phyloP scores from a whole-genome alignment of 2,888 invertebrate genomes.

The Drosophila mulleri region DNA sequence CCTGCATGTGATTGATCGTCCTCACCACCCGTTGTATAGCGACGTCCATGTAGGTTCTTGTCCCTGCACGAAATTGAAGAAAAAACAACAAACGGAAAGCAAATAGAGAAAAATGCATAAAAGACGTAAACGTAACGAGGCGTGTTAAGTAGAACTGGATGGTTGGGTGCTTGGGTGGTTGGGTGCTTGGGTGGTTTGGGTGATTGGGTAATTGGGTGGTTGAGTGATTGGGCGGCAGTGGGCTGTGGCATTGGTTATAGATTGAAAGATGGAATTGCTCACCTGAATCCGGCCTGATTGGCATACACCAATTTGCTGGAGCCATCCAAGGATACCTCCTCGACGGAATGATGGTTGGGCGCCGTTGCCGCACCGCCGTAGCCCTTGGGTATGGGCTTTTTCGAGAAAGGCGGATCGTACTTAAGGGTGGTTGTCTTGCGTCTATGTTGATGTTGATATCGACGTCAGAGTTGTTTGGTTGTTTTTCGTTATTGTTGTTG shows the following conservation, averaged over 20 bases:
- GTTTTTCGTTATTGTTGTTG: constrained; percentile 52
- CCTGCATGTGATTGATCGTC: constrained; percentile 92
- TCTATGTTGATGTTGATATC: constrained; percentile 86
- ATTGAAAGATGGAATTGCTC: constrained; percentile 57
- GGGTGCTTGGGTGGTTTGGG: not conserved
- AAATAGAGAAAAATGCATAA: constrained; percentile 14
- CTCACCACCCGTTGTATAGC: constrained; percentile 90
- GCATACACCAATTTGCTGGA: constrained; percentile 94
- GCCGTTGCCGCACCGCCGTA: constrained; percentile 87
- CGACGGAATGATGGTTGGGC: constrained; percentile 90
- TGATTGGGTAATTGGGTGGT: not conserved
- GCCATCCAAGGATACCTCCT: constrained; percentile 92
- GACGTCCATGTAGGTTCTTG: constrained; percentile 92
- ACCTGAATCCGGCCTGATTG: constrained; percentile 89
- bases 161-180: not conserved
- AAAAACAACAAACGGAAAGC: constrained; percentile 4
- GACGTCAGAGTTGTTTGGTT: constrained; percentile 56
- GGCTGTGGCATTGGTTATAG: not conserved
- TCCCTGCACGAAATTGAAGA: constrained; percentile 87
- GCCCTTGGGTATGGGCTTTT: constrained; percentile 92
- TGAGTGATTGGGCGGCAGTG: not conserved
- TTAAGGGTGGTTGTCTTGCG: constrained; percentile 95
- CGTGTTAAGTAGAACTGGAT: constrained; percentile 9
- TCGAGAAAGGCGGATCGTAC: constrained; percentile 94
- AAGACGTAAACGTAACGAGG: constrained; percentile 21